These are phyloP conservation scores for Epiblema foenella DNA, from an alignment of 2,888 invertebrate species.

Conservation along the genomic window DNA sequence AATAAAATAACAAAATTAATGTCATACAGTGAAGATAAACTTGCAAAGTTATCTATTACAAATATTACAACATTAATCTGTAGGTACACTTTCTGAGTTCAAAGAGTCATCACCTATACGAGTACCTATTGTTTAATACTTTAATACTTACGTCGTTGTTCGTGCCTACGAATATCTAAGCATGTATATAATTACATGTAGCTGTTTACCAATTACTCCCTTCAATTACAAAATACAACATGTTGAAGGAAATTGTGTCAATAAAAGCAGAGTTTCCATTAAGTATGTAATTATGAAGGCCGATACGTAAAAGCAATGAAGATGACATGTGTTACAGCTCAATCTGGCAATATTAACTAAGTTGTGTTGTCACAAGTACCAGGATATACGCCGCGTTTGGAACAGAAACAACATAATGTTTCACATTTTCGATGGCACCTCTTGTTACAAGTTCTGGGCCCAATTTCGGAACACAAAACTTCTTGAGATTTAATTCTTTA, in stretches of 20 bases:
- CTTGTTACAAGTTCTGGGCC: neutral
- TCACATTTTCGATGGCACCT: constrained; percentile 10
- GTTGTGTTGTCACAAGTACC: constrained; percentile 8
- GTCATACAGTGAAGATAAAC: too few relatives aligned
- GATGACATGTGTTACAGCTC: constrained; percentile 30
- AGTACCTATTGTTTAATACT: constrained; percentile 29
- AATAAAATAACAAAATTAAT: too few relatives aligned
- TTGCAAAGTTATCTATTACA: too few relatives aligned
- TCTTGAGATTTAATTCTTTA: neutral
- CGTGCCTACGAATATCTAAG: neutral
- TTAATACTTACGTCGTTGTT: constrained; percentile 31
- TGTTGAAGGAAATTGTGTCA: constrained; percentile 42
- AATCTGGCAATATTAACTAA: constrained; percentile 31
- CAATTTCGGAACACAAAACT: neutral
- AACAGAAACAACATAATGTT: constrained; percentile 33
- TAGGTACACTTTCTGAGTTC: neutral
- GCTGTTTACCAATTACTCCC: constrained; percentile 22
- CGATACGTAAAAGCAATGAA: constrained; percentile 37
- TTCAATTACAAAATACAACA: constrained; percentile 34
- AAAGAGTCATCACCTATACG: constrained; percentile 5
- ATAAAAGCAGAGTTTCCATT: constrained; percentile 40
- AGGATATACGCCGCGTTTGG: neutral
- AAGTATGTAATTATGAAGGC: constrained; percentile 42
- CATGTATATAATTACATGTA: constrained; percentile 8
- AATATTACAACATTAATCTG: too few relatives aligned